A percentile compares a stretch with the other conserved stretches of the same genome.
These are phyloP conservation scores for Rhadina sibilatrix DNA, from an alignment of 2,113 vertebrate genomes.

Conservation along the genomic window DNA sequence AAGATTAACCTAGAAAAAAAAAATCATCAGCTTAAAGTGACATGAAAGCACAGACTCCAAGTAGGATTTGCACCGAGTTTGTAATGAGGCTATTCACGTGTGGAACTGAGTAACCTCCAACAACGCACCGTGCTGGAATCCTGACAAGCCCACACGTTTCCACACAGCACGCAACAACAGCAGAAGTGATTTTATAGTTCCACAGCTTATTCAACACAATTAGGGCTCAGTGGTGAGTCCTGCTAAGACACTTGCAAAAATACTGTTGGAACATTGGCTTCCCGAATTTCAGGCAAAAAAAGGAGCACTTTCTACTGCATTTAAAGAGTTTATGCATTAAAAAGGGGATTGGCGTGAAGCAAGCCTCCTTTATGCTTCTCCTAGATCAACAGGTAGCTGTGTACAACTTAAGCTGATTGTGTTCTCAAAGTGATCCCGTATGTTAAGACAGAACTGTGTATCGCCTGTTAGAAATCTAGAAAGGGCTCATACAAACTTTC, in stretches of 20 bases:
- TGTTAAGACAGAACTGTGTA: neutral
- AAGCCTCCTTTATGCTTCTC: neutral
- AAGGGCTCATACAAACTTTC: neutral
- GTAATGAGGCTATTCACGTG: neutral
- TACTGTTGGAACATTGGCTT: neutral
- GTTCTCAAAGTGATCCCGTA: neutral
- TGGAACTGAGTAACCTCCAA: neutral
- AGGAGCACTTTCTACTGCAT: neutral
- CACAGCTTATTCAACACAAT: neutral
- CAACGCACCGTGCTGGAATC: neutral
- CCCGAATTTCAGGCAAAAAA: neutral
- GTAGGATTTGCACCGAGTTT: neutral
- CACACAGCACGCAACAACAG: neutral
- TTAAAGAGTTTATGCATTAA: neutral
- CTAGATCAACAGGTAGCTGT: neutral
- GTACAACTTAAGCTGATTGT: neutral
- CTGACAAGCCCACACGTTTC: neutral
- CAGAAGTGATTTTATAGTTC: neutral
- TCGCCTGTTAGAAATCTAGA: neutral
- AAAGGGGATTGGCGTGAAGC: fast-evolving
- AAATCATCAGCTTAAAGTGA: neutral
- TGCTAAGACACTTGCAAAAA: neutral
- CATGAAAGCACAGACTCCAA: neutral
- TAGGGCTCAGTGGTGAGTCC: neutral
- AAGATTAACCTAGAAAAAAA: slow-evolving; percentile 1